Percentiles rank a stretch among this genome's conserved stretches.
Evolutionary conservation across 1,140 invertebrate species (phyloP).

Genomic region (Drosophila takahashii): DNA sequence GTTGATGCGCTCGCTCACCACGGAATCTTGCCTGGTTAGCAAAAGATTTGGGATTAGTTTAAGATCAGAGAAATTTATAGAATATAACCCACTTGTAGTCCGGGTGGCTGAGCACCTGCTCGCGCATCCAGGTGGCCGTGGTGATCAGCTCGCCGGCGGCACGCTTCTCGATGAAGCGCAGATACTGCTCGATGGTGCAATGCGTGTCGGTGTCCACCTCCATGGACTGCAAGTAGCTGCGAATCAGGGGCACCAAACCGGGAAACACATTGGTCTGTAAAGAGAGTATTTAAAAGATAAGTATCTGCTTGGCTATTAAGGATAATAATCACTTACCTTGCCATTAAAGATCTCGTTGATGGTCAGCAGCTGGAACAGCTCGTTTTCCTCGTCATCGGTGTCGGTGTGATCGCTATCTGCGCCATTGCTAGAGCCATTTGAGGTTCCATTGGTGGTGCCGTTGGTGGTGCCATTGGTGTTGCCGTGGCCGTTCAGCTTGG

Average conservation of each 20-base stretch:
- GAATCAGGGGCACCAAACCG: slow-evolving; percentile 97
- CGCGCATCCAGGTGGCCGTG: slow-evolving; percentile 95
- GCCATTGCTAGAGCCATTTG: slow-evolving; percentile 72
- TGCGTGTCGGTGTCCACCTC: slow-evolving; percentile 98
- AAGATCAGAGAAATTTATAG: not conserved
- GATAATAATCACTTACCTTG: slow-evolving; percentile 89
- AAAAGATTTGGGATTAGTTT: slow-evolving; percentile 4
- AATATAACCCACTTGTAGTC: slow-evolving; percentile 90
- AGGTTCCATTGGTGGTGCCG: slow-evolving; percentile 33
- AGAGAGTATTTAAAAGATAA: not conserved
- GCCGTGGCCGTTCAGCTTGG: slow-evolving; percentile 75
- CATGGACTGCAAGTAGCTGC: slow-evolving; percentile 96
- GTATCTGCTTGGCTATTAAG: not conserved
- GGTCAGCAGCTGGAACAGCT: slow-evolving; percentile 88
- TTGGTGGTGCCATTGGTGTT: slow-evolving; percentile 43
- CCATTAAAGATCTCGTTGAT: slow-evolving; percentile 99
- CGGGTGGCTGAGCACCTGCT: slow-evolving; percentile 95
- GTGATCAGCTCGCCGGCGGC: slow-evolving; percentile 95
- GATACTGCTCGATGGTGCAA: slow-evolving; percentile 98
- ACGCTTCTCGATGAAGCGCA: slow-evolving; percentile 96
- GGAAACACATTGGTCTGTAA: slow-evolving; percentile 91
- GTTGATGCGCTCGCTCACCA: slow-evolving; percentile 94
- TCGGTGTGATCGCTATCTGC: slow-evolving; percentile 72
- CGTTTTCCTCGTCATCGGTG: slow-evolving; percentile 71
- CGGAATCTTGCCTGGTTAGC: slow-evolving; percentile 89